Base-by-base conservation (phyloP, 2,888 invertebrate species). In the Lycaena phlaeas region DNA sequence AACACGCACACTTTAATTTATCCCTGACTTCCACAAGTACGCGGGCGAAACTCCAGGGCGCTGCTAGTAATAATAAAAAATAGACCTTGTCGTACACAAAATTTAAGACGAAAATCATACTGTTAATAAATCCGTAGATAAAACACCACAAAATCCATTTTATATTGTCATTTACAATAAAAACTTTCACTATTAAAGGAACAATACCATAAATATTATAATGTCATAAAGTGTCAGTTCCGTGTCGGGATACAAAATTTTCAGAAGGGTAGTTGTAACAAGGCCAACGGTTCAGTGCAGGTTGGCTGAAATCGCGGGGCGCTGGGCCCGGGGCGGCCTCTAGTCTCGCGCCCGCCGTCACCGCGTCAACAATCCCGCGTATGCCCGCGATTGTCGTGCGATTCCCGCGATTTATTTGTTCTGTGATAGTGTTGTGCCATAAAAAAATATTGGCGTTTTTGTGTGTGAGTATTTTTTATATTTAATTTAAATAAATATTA, bases 281-380 rank as follows among this genome's bases (percentile, higher is more conserved):
- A 39, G 39, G 39, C 39, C 39, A 30, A 12, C 15, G 39, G 25
- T 39, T 27, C 18, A 30, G 34, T 34, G 22, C 25, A 39, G 39
- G 39, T 39, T 29, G 39, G 39, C 25, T 37, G 37, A 6, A 27
- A 27, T 14, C 17, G 50, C 50, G 51, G 48, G 48, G 44, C 44
- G 45, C 43, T 44, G 42, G 45, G n/a, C 50, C 50, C 52, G 44
- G 51, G 51, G 46, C 49, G 36, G 43, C 45, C 31, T 36, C 45
- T 45, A 52, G 52, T 51, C 29, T 41, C 48, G 46, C 46, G 44
- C 37, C 41, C 34, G 42, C 48, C 48, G 40, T 39, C 48, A 34
- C 9, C 11, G 44, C 28, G 42, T 11, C 14, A 41, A 43, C 44
- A 40, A 30, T 36, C 27, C 31, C n/a, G 27, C 14, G 9, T 9